Evolutionary conservation across 1,140 invertebrate species (phyloP).

Genomic region (Chrysopa pallens): DNA sequence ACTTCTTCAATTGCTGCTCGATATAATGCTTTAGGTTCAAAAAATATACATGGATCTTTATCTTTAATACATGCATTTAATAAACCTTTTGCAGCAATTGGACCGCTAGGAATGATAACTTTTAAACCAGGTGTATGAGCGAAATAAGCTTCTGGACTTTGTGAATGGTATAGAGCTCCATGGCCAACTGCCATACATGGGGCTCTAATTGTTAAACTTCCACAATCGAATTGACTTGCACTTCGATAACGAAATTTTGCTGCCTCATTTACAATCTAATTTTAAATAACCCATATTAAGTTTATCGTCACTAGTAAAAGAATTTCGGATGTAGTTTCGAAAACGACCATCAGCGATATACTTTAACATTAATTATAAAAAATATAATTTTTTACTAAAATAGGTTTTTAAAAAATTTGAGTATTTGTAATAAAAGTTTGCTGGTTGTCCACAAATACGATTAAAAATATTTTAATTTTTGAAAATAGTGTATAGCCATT

Average conservation of each 20-base stretch:
- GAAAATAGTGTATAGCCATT: too few species aligned
- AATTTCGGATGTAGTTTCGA: too few species aligned
- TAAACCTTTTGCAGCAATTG: conserved; percentile 90
- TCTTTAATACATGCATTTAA: conserved; percentile 82
- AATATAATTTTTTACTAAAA: too few species aligned
- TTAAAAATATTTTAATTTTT: too few species aligned
- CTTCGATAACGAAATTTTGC: conserved; percentile 91
- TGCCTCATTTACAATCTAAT: conserved; percentile 68
- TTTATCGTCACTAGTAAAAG: too few species aligned
- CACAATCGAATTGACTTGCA: conserved; percentile 79
- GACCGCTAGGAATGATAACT: conserved; percentile 87
- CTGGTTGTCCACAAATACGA: too few species aligned
- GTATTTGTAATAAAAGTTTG: too few species aligned
- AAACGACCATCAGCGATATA: not conserved
- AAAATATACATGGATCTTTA: conserved; percentile 87
- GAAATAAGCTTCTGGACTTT: conserved; percentile 95
- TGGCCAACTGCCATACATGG: conserved; percentile 81
- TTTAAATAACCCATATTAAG: conserved; percentile 6
- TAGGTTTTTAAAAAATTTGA: too few species aligned
- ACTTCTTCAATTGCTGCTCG: conserved; percentile 87
- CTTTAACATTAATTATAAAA: too few species aligned
- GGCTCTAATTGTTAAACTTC: conserved; percentile 76
- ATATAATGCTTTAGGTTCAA: conserved; percentile 98
- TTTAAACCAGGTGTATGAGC: conserved; percentile 92
- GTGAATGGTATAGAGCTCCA: conserved; percentile 94